Evolutionary conservation across 2,113 vertebrate species (phyloP).

Genomic region (cattle (Bos taurus)): DNA sequence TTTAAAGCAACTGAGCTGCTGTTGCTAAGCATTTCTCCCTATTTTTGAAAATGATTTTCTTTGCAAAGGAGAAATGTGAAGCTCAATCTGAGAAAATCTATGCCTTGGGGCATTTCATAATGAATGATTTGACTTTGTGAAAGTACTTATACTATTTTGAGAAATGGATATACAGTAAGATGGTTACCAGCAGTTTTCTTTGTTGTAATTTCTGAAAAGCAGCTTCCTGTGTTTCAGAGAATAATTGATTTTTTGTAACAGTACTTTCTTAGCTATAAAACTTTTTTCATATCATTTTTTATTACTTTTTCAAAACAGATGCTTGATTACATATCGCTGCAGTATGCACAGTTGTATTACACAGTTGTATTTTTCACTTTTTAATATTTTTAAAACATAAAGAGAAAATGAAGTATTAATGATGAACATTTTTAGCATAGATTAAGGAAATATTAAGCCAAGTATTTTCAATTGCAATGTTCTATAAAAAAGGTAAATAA

Average conservation of each 20-base stretch:
- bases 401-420: background rate
- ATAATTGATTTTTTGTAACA: constrained; percentile 76
- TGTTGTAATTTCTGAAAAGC: constrained; percentile 75
- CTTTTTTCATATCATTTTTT: constrained; percentile 63
- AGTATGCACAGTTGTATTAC: constrained; percentile 53
- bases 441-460: background rate
- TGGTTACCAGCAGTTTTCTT: constrained; percentile 75
- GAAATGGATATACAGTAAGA: constrained; percentile 73
- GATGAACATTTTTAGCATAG: constrained; percentile 14
- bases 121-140: constrained; percentile 75
- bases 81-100: constrained; percentile 72
- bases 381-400: constrained; percentile 17
- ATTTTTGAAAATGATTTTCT: constrained; percentile 76
- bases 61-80: constrained; percentile 64
- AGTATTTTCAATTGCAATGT: background rate
- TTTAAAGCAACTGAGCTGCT: constrained; percentile 36
- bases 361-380: constrained; percentile 30
- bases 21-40: constrained; percentile 62
- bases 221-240: constrained; percentile 71
- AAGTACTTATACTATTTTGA: constrained; percentile 76
- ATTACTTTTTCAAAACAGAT: constrained; percentile 19
- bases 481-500: background rate
- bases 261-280: constrained; percentile 66
- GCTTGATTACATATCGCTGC: constrained; percentile 71
- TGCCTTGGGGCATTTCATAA: constrained; percentile 74